Percentiles rank a stretch among this genome's conserved stretches.
Evolutionary conservation across 1,140 invertebrate genomes (phyloP).

Genomic region (Drosophila malerkotliana): DNA sequence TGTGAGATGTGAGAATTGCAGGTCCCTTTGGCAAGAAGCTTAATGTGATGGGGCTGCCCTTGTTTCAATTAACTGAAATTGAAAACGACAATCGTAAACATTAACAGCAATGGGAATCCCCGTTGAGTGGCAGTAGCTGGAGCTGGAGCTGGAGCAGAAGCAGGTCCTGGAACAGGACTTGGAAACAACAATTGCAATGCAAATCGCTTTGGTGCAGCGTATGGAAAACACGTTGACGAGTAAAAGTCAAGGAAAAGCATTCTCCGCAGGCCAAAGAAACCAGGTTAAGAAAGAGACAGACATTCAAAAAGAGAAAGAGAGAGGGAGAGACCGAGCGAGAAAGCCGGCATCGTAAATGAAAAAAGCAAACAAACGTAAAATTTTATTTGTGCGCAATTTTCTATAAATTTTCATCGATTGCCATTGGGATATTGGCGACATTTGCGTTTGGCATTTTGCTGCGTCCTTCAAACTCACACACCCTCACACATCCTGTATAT

Average conservation of each 20-base stretch:
- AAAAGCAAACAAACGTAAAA: slow-evolving; percentile 82
- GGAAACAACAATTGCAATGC: slow-evolving; percentile 58
- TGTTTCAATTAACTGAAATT: slow-evolving; percentile 80
- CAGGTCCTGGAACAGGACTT: neutral
- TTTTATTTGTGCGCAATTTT: slow-evolving; percentile 82
- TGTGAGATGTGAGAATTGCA: neutral
- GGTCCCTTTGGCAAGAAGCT: slow-evolving; percentile 20
- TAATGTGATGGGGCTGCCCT: slow-evolving; percentile 30
- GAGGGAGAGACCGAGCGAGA: neutral
- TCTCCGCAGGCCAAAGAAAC: slow-evolving; percentile 61
- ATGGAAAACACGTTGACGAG: slow-evolving; percentile 54
- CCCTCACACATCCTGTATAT: slow-evolving; percentile 8
- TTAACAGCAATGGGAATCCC: slow-evolving; percentile 58
- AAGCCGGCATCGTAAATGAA: slow-evolving; percentile 70
- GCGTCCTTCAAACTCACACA: slow-evolving; percentile 53
- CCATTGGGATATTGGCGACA: slow-evolving; percentile 81
- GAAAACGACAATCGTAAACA: slow-evolving; percentile 77
- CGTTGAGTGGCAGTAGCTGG: slow-evolving; percentile 13
- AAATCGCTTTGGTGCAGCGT: slow-evolving; percentile 63
- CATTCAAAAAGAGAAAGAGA: neutral
- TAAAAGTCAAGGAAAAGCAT: slow-evolving; percentile 68
- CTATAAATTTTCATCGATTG: slow-evolving; percentile 81
- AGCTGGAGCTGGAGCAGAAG: neutral
- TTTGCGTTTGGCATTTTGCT: slow-evolving; percentile 81
- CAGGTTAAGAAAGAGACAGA: slow-evolving; percentile 34